These are phyloP conservation scores for Corythaeola cristata DNA, from an alignment of 2,113 vertebrate genomes.

Conservation along the genomic window DNA sequence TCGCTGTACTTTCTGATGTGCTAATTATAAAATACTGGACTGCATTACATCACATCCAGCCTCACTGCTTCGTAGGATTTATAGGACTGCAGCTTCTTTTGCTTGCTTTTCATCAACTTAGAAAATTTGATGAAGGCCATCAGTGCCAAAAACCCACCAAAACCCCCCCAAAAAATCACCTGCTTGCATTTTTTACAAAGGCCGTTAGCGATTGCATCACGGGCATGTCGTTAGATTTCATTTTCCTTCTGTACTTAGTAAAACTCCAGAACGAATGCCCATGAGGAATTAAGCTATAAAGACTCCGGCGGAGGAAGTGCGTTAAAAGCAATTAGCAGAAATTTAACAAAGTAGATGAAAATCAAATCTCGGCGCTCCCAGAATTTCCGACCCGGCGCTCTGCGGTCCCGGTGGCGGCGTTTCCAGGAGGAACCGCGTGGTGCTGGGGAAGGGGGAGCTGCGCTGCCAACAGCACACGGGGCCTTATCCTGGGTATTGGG, in stretches of 20 bases:
- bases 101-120: conserved; percentile 3
- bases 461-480: rapidly evolving
- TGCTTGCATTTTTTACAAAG: not conserved
- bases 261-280: conserved; percentile 58
- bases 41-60: not conserved
- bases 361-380: conserved; percentile 4
- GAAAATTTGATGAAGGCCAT: conserved; percentile 17
- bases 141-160: not conserved
- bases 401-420: not conserved
- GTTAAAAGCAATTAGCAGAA: conserved; percentile 74
- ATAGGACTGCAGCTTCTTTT: not conserved
- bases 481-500: rapidly evolving
- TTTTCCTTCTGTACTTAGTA: conserved; percentile 61
- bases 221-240: conserved; percentile 33
- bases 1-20: not conserved
- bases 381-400: not conserved
- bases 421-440: not conserved
- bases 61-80: not conserved
- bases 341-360: conserved; percentile 70
- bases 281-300: conserved; percentile 70
- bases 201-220: conserved; percentile 48
- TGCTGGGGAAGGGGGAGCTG: not conserved
- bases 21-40: not conserved
- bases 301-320: conserved; percentile 30
- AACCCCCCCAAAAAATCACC: not conserved